Evolutionary conservation across 2,888 invertebrate genomes (phyloP).

Genomic region (Scelioninae gen. 2): DNA sequence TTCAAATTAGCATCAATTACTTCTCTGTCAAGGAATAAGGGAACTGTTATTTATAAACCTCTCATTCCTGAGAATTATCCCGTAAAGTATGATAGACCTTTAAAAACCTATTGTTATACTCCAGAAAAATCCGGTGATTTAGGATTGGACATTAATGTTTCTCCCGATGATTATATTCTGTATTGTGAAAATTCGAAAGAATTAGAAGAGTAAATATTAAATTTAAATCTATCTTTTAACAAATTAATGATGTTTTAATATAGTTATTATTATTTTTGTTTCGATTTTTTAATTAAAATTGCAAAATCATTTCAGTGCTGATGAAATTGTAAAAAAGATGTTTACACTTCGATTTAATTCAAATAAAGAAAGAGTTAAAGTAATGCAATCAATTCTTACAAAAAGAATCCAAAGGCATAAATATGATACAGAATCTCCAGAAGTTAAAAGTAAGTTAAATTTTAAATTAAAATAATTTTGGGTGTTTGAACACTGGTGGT

Average conservation of each 20-base stretch:
- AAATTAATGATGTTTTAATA: too few species aligned
- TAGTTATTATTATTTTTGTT: background rate
- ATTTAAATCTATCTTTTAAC: too few species aligned
- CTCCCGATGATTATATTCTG: constrained; percentile 29
- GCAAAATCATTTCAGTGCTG: constrained; percentile 83
- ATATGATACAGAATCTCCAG: constrained; percentile 82
- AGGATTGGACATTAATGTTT: constrained; percentile 28
- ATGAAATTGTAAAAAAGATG: constrained; percentile 82
- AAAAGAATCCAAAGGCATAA: constrained; percentile 82
- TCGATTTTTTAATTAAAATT: too few species aligned
- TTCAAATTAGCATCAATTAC: too few species aligned
- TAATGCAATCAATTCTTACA: constrained; percentile 78
- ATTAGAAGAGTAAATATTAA: constrained; percentile 36
- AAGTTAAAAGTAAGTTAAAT: constrained; percentile 80
- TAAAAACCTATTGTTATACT: constrained; percentile 9
- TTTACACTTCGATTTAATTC: constrained; percentile 84
- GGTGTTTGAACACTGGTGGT: too few species aligned
- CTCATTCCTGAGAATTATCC: constrained; percentile 39
- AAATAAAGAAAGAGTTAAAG: constrained; percentile 76
- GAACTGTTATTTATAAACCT: too few species aligned
- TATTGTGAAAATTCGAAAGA: constrained; percentile 24
- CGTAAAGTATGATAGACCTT: constrained; percentile 2
- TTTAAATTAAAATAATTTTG: too few species aligned
- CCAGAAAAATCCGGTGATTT: constrained; percentile 43
- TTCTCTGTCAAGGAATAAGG: too few species aligned